These are phyloP conservation scores for Tetraodon nigroviridis DNA, from an alignment of 2,113 vertebrate genomes.

Conservation along the genomic window DNA sequence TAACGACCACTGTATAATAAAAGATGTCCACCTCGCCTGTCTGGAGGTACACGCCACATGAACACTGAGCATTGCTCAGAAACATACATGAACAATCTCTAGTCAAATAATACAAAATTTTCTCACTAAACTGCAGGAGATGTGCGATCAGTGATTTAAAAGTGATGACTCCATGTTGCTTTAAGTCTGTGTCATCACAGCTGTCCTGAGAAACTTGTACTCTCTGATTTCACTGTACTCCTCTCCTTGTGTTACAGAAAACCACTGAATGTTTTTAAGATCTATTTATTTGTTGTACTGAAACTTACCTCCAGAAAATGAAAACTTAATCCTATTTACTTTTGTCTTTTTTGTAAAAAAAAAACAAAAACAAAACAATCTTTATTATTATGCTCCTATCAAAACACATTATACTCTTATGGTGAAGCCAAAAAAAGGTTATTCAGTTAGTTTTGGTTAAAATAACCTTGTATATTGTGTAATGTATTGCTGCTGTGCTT, in stretches of 20 bases:
- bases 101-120: background rate
- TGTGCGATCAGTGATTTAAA: background rate
- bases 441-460: background rate
- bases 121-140: constrained; percentile 1
- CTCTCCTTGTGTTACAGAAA: constrained; percentile 1
- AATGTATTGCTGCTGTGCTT: background rate
- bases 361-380: too few species aligned
- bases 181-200: background rate
- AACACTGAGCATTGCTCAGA: background rate
- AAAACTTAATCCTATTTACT: too few species aligned
- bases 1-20: constrained; percentile 82
- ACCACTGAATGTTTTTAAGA: too few species aligned
- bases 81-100: background rate
- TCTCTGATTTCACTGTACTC: background rate
- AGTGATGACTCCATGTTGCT: background rate
- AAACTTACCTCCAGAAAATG: too few species aligned
- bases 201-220: constrained; percentile 1
- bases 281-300: too few species aligned
- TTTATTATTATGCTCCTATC: background rate
- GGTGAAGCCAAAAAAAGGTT: background rate
- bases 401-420: background rate
- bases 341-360: too few species aligned
- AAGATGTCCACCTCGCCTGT: constrained; percentile 93
- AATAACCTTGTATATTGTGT: background rate
- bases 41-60: constrained; percentile 80